Evolutionary conservation across 2,797 vertebrate species (phyloP), one percentile per base, ranked within the genome.

Genomic region (Serranus cabrilla): DNA sequence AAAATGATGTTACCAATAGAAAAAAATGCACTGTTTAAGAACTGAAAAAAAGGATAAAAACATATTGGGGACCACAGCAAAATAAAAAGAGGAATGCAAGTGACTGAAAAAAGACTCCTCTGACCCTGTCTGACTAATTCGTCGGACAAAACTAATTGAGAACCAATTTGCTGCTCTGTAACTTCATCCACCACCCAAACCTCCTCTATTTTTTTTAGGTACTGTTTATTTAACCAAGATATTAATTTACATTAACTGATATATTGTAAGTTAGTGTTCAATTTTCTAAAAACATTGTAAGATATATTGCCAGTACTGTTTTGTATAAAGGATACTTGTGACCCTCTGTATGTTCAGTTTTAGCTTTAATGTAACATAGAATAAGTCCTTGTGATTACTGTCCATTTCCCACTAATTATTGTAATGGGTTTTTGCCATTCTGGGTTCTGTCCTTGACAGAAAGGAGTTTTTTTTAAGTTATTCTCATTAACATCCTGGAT

Each of bases 341-440:
- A 45, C 9, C n/a, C 4, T 20, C 13, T 47, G 14, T 10, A 61
- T 27, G 7, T 55, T 14, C 11, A 18, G n/a, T 55, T 74, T 64
- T 14, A 50, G 3, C 31, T 42, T 66, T 11, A 43, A 23, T 11
- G 16, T 12, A 61, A 56, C 13, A 13, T 34, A 25, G 16, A 77
- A 66, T 43, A 45, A 39, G 47, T 57, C 66, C 20, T 45, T 51
- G 21, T 20, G 46, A 62, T 58, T 18, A 17, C 18, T 46, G 31
- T 50, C 12, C 12, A 54, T 46, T 46, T 60, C 7, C 13, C 11
- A 60, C 8, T 27, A 55, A 42, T 74, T 56, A 65, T 60, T 55
- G 45, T 59, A 78, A 74, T 65, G 56, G 25, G 7, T 27, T 45
- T 76, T 67, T 67, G 62, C n/a, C 47, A 60, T 31, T 60, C 25